Evolutionary conservation across 2,888 invertebrate species (phyloP), one percentile per base, ranked within the genome.

Genomic region (Dasysyrphus tricinctus): DNA sequence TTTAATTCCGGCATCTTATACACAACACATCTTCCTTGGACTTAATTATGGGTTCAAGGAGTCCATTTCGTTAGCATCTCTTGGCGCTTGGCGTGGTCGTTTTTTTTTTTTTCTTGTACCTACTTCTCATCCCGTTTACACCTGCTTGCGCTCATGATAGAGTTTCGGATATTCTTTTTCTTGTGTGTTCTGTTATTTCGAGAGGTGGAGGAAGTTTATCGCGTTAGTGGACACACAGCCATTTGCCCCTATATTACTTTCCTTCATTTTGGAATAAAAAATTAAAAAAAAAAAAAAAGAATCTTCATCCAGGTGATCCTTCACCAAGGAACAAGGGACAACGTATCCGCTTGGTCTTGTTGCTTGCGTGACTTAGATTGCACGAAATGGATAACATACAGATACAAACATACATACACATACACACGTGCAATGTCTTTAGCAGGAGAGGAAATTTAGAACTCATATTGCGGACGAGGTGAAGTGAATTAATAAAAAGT

Each of bases 11-110:
- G 77, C 65, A 67, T 72, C 83, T 49, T n/a, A 37, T 37, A 44
- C 4, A 12, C 9, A 37, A 59, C 57, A 80, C 34, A 11, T 37
- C 69, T 67, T 74, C 44, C 56, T 54, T 29, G 49, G 24, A 69
- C 81, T 77, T 81, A 85, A 85, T 85, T 85, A 85, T 81, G 65
- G 77, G 69, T 70, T 80, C 77, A 69, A 70, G 74, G 49, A 85
- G 77, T 80, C 69, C 32, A 56, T 78, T 77, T 80, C 77, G 77
- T 85, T 80, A 44, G 14, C 12, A 39, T 76, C 76, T 65, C 3
- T 59, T 32, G 16, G 34, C 16, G 14, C 24, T 61, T 69, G 24
- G 49, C 12, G 34, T 32, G 47, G n/a, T 61, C 65, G 51, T 72
- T 59, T 5, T 24, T 12, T 59, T 5, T 24, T 12, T 0, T 19